These are phyloP conservation scores for Archilochus colubris DNA, from an alignment of 2,113 vertebrate genomes.

Conservation along the genomic window DNA sequence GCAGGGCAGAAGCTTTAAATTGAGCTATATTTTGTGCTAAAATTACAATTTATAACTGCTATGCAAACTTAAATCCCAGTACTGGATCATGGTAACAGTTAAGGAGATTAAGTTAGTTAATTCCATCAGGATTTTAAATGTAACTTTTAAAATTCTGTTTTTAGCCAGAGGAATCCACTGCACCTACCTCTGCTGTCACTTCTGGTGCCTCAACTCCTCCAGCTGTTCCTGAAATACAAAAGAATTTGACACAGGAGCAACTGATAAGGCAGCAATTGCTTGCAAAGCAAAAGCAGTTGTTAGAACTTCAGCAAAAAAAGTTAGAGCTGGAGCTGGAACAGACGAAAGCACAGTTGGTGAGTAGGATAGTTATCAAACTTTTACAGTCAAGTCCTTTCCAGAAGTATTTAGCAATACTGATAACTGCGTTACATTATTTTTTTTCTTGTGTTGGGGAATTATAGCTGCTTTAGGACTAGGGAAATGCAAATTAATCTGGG, in stretches of 20 bases:
- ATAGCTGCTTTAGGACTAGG: neutral
- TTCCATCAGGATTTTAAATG: neutral
- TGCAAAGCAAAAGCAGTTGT: slow-evolving; percentile 96
- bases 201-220: slow-evolving; percentile 74
- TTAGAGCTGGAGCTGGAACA: slow-evolving; percentile 98
- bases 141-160: slow-evolving; percentile 62
- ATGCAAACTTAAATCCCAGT: neutral
- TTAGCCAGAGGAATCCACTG: slow-evolving; percentile 86
- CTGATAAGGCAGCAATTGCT: slow-evolving; percentile 95
- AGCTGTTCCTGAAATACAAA: slow-evolving; percentile 81
- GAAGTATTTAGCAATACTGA: neutral
- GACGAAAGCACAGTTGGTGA: slow-evolving; percentile 97
- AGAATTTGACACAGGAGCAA: slow-evolving; percentile 94
- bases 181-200: slow-evolving; percentile 77
- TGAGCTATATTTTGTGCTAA: neutral
- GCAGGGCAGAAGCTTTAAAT: neutral
- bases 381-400: neutral
- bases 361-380: slow-evolving; percentile 52
- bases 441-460: neutral
- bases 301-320: slow-evolving; percentile 99
- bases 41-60: neutral
- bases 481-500: neutral
- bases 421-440: neutral
- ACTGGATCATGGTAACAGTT: neutral
- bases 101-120: neutral